Evolutionary conservation across 2,888 invertebrate species (phyloP), one percentile per base, ranked within the genome.

Genomic region (Drosophila paranaensis): DNA sequence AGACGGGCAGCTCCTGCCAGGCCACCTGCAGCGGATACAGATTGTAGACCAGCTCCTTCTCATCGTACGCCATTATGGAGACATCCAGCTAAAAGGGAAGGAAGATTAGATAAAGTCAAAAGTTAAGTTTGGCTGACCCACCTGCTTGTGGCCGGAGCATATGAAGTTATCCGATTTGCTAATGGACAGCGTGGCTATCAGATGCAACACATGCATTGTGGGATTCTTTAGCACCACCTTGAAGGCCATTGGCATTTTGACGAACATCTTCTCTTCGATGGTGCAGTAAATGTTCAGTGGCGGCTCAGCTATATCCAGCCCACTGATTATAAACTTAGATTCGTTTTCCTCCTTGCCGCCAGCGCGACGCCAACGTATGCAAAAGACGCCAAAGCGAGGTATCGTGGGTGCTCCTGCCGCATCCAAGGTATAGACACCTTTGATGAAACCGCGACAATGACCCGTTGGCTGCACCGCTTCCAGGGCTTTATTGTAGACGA

Each of bases 131-230:
- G 2, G 46, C 0, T 2, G 14, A 42, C 68, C 67, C 90, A 96
- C 96, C 94, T 98, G 97, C 93, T 97, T 98, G 90, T 98, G 97
- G 3, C 98, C 98, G 70, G 98, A 96, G 93, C 97, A 98, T 96
- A 98, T 98, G 92, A 98, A 98, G 45, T 96, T 96, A 92, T 98
- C 98, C 37, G 92, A 83, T 64, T 91, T 92, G 75, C 90, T 92
- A 39, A 93, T 92, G 58, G 91, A 91, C 13, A 93, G 74, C 13
- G 88, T 88, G 27, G 93, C 91, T 67, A 91, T 91, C 45, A 93
- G 85, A 83, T 93, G 92, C 10, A 93, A 73, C n/a, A 93, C 91
- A 75, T 92, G 91, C 33, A 88, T 75, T 20, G 92, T 91, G 43
- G 93, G 92, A 86, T 93, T 93, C 65, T 91, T 92, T 0, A 93